Percentiles rank a stretch among this genome's conserved stretches.
These are phyloP conservation scores for Caenorhabditis latens DNA, from an alignment of 1,140 invertebrate species.

Conservation along the genomic window DNA sequence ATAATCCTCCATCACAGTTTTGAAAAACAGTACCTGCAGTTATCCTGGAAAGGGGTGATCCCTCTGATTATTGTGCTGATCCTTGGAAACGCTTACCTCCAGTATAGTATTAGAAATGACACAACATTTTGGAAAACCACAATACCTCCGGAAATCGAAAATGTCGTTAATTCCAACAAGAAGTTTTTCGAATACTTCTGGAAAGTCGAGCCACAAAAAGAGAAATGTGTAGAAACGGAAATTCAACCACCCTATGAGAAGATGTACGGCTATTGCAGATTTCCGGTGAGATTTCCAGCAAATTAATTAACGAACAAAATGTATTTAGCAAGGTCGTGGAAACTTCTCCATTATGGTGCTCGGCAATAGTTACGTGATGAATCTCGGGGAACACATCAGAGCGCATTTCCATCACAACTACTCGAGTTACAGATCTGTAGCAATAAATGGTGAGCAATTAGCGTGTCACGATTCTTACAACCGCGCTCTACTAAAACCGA, in stretches of 20 bases:
- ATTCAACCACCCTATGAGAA: neutral
- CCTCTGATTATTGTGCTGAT: neutral
- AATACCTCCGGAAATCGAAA: neutral
- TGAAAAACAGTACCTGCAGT: neutral
- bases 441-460: neutral
- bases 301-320: neutral
- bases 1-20: neutral
- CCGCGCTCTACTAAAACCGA: no score
- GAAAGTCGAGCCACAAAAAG: neutral
- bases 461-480: no score
- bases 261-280: neutral
- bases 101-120: neutral
- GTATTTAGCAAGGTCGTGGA: conserved; percentile 23
- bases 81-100: neutral
- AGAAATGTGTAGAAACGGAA: neutral
- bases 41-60: neutral
- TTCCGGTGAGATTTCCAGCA: neutral
- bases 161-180: neutral
- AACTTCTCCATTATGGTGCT: neutral
- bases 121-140: neutral
- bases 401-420: conserved; percentile 3
- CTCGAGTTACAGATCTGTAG: neutral
- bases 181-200: neutral
- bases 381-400: neutral
- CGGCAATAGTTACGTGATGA: conserved; percentile 5